Evolutionary conservation across 2,113 vertebrate genomes (phyloP), one percentile per base, ranked within the genome.

Genomic region (Brachirus orientalis): DNA sequence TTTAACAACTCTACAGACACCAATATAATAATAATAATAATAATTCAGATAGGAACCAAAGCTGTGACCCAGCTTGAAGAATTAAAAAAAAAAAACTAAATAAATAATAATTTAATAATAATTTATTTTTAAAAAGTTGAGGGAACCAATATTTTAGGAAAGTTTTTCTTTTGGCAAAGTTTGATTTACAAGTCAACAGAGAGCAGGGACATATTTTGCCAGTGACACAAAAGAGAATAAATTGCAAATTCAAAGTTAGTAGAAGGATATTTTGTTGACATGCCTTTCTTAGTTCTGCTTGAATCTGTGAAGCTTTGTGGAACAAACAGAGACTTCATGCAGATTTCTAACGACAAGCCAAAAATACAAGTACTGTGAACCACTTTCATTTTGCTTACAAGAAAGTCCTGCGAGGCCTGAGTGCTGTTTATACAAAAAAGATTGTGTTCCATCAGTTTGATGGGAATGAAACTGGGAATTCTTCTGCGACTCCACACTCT

Each of bases 371-470:
- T 12, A 28, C n/a, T 47, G 48, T 50, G 28, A 72, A 40, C 0
- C 4, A 35, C 28, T 28, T 28, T 28, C 28, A 28, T 28, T 28
- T 28, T 28, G 3, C 6, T 28, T 28, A 28, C 28, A 28, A 3
- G 28, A 3, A 7, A 35, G 4, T 72, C 38, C n/a, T 9, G 13
- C 43, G 40, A 48, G 55, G 14, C 61, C 6, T 1, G 37, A 19
- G 20, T 4, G 16, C 13, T 51, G 46, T 55, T 57, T 43, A 22
- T 36, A 60, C 35, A 44, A 7, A 57, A n/a, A 60, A 33, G 2
- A 64, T 60, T 68, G 38, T 18, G 58, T 77, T 54, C 58, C 53
- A 59, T 77, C 40, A 22, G 14, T 54, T 47, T 48, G 46, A 51
- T 45, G 19, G 4, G 28, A 54, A 18, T 1, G 20, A 69, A 62